Evolutionary conservation across 2,888 invertebrate species (phyloP).

Genomic region (Brenthis daphne): DNA sequence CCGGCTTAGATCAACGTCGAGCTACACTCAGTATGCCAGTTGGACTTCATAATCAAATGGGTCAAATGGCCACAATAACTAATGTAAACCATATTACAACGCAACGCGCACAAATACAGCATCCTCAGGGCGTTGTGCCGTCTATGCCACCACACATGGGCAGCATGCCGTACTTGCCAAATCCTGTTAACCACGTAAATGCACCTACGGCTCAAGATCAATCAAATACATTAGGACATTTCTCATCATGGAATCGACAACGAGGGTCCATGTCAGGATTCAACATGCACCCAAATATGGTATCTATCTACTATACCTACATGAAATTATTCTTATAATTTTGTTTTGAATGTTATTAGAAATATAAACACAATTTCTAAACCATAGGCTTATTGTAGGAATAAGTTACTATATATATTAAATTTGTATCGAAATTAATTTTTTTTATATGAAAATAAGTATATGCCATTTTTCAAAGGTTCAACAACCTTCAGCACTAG

Average conservation of each 20-base stretch:
- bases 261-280: constrained; percentile 63
- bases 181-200: constrained; percentile 52
- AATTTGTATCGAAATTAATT: neutral
- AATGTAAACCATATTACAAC: constrained; percentile 50
- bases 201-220: constrained; percentile 50
- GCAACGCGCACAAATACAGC: constrained; percentile 45
- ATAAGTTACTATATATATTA: too few species aligned
- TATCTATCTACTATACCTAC: constrained; percentile 37
- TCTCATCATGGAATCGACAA: constrained; percentile 62
- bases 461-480: constrained; percentile 21
- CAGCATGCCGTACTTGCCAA: constrained; percentile 68
- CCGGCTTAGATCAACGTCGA: constrained; percentile 57
- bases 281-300: constrained; percentile 62
- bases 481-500: constrained; percentile 45
- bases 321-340: too few species aligned
- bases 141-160: constrained; percentile 54
- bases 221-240: constrained; percentile 57
- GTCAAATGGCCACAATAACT: constrained; percentile 42
- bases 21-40: constrained; percentile 51
- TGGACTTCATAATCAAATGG: constrained; percentile 29
- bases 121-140: constrained; percentile 34
- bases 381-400: too few species aligned
- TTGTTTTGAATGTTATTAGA: too few species aligned
- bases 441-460: constrained; percentile 5
- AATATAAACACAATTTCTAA: too few species aligned